phyloP scores from a whole-genome alignment of 2,888 invertebrate genomes.

The Venusia cambrica region DNA sequence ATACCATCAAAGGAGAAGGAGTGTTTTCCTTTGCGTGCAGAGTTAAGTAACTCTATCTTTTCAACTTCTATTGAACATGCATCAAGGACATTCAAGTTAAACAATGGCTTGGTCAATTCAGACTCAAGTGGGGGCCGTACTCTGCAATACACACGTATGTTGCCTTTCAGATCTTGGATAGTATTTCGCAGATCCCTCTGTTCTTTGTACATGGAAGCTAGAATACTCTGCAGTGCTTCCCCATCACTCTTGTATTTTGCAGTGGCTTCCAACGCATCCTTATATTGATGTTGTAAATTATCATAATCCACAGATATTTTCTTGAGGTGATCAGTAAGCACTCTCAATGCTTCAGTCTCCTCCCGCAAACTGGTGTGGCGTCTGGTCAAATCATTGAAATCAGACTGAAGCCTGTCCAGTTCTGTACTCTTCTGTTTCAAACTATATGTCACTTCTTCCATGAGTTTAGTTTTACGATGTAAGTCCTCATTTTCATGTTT shows the following conservation, averaged over 20 bases:
- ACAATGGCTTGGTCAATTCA: constrained; percentile 78
- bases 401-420: constrained; percentile 56
- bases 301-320: constrained; percentile 67
- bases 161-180: constrained; percentile 88
- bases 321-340: constrained; percentile 62
- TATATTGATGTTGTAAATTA: constrained; percentile 61
- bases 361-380: constrained; percentile 64
- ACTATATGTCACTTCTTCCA: constrained; percentile 64
- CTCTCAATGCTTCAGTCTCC: constrained; percentile 66
- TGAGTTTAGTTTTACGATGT: constrained; percentile 57
- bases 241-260: constrained; percentile 58
- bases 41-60: constrained; percentile 70
- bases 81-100: constrained; percentile 80
- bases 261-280: constrained; percentile 54
- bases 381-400: constrained; percentile 57
- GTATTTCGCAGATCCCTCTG: constrained; percentile 85
- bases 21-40: constrained; percentile 77
- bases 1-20: constrained; percentile 92
- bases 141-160: constrained; percentile 90
- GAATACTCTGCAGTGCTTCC: constrained; percentile 66
- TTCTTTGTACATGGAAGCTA: constrained; percentile 78
- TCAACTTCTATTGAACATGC: constrained; percentile 83
- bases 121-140: constrained; percentile 85
- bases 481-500: constrained; percentile 68
- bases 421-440: constrained; percentile 63